Evolutionary conservation across 2,113 vertebrate genomes (phyloP).

Genomic region (Formicarius rufipectus): DNA sequence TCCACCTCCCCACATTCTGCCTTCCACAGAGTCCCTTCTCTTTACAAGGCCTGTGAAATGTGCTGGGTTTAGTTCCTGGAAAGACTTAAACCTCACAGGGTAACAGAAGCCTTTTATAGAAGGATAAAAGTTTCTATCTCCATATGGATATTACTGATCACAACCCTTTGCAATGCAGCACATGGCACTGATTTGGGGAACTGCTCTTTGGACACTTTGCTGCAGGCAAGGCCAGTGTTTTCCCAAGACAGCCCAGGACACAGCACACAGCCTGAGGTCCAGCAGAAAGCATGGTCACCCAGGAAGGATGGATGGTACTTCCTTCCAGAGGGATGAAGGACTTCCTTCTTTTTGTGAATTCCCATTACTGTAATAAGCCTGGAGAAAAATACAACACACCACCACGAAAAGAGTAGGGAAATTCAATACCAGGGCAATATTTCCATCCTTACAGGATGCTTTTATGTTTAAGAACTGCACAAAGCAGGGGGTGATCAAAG

Average conservation of each 20-base stretch:
- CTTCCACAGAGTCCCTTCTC: background rate
- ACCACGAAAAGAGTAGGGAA: background rate
- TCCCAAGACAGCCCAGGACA: background rate
- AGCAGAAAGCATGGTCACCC: background rate
- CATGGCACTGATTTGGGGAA: background rate
- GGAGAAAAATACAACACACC: background rate
- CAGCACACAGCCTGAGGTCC: background rate
- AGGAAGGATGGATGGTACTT: background rate
- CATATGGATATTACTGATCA: fast-evolving
- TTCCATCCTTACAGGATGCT: background rate
- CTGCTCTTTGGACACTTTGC: background rate
- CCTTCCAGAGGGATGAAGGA: background rate
- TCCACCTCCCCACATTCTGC: background rate
- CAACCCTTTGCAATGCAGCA: background rate
- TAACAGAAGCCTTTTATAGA: background rate
- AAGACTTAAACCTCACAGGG: background rate
- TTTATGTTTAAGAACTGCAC: background rate
- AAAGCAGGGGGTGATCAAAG: slow-evolving; percentile 13
- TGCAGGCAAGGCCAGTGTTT: background rate
- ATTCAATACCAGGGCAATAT: background rate
- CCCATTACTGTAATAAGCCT: background rate
- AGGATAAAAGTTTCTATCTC: background rate
- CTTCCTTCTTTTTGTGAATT: background rate
- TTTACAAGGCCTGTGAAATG: fast-evolving
- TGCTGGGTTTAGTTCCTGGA: background rate